Percentiles rank a stretch among this genome's conserved stretches.
Conservation (phyloP, 2,113 vertebrate species). For the Carassius gibelio region DNA sequence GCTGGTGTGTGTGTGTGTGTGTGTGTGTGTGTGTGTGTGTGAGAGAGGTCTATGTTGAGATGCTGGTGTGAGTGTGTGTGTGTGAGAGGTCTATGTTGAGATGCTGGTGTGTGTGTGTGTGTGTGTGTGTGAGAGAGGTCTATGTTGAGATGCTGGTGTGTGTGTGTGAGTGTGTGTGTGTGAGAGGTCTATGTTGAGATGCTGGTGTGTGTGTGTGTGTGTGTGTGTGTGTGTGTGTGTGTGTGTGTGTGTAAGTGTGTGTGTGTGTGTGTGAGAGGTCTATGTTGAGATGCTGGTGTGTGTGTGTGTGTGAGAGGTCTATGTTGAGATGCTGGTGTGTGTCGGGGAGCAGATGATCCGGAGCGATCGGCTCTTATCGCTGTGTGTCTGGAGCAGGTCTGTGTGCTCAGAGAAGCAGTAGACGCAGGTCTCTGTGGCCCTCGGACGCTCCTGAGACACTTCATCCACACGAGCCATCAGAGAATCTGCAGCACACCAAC, state of each 20-base stretch:
- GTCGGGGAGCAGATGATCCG: conserved; percentile 73
- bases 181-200: not conserved
- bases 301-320: not conserved
- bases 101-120: conserved; percentile 66
- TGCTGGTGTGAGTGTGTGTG: conserved; percentile 63
- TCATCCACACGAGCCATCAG: conserved; percentile 56
- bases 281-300: conserved; percentile 37
- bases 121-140: too few species aligned
- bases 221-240: too few species aligned
- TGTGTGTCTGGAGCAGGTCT: not conserved
- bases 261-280: too few species aligned
- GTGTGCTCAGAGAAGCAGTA: conserved; percentile 84
- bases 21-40: conserved; percentile 57
- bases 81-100: not conserved
- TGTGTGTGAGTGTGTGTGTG: conserved; percentile 25
- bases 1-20: conserved; percentile 61
- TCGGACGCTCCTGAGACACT: conserved; percentile 55
- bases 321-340: conserved; percentile 60
- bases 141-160: conserved; percentile 61
- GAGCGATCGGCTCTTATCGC: conserved; percentile 52
- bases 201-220: conserved; percentile 61
- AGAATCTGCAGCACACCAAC: conserved; percentile 64
- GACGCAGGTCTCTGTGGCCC: conserved; percentile 84
- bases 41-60: not conserved
- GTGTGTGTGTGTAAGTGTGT: too few species aligned